phyloP scores from a whole-genome alignment of 2,113 vertebrate genomes.

The Hystrix brachyura region DNA sequence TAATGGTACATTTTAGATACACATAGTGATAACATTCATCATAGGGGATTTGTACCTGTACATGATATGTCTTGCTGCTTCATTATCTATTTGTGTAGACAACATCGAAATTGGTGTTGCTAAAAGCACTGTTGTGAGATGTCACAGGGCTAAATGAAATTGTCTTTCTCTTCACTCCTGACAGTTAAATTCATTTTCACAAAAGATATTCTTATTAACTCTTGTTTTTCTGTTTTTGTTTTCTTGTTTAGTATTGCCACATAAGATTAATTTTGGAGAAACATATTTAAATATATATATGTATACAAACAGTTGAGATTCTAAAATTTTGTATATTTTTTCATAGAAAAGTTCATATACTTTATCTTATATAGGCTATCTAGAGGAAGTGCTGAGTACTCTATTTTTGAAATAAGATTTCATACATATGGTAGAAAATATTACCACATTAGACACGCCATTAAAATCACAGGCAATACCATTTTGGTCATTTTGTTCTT shows the following conservation, averaged over 20 bases:
- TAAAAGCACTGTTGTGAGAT: background rate
- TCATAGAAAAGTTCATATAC: background rate
- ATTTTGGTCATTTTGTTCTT: background rate
- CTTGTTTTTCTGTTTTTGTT: background rate
- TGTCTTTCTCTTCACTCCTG: constrained; percentile 63
- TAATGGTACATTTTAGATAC: too few relatives aligned
- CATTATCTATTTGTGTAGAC: background rate
- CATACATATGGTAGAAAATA: background rate
- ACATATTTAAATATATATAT: background rate
- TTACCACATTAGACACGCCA: background rate
- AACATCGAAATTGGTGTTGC: background rate
- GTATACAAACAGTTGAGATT: background rate
- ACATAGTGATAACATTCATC: too few relatives aligned
- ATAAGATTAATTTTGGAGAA: background rate
- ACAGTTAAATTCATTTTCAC: background rate
- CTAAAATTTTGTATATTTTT: constrained; percentile 29
- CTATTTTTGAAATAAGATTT: constrained; percentile 1
- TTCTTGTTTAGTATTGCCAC: background rate
- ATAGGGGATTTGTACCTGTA: too few relatives aligned
- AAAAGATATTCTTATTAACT: constrained; percentile 51
- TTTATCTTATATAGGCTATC: background rate
- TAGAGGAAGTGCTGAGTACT: background rate
- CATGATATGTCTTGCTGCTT: too few relatives aligned
- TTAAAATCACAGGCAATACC: background rate
- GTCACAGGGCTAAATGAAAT: background rate